phyloP scores from a whole-genome alignment of 2,888 invertebrate species.

The Polymixis lichenea region DNA sequence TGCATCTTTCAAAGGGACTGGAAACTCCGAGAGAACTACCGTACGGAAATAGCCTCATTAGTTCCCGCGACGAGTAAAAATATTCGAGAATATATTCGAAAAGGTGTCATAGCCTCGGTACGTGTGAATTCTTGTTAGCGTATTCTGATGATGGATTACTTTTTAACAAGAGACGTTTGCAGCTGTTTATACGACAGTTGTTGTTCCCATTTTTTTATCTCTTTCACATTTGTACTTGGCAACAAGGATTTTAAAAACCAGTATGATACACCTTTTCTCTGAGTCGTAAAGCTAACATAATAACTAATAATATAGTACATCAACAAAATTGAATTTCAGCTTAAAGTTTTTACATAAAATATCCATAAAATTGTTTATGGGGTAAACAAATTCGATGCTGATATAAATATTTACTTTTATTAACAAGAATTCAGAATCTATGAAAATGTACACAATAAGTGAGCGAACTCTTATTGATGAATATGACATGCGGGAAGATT shows the following conservation, averaged over 20 bases:
- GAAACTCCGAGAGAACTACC: slow-evolving; percentile 61
- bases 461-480: slow-evolving; percentile 20
- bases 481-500: slow-evolving; percentile 31
- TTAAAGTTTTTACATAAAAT: slow-evolving; percentile 34
- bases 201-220: slow-evolving; percentile 49
- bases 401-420: slow-evolving; percentile 51
- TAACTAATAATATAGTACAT: slow-evolving; percentile 19
- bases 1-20: slow-evolving; percentile 72
- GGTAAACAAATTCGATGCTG: slow-evolving; percentile 34
- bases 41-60: slow-evolving; percentile 85
- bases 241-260: background rate
- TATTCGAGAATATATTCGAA: slow-evolving; percentile 82
- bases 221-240: slow-evolving; percentile 35
- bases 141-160: slow-evolving; percentile 74
- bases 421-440: slow-evolving; percentile 19
- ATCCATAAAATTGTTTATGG: slow-evolving; percentile 18
- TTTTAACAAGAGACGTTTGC: slow-evolving; percentile 71
- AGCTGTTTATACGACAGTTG: slow-evolving; percentile 65
- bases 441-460: slow-evolving; percentile 13
- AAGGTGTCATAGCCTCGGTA: slow-evolving; percentile 78
- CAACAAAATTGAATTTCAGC: slow-evolving; percentile 19
- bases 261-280: slow-evolving; percentile 1
- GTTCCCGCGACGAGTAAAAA: slow-evolving; percentile 84
- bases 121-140: slow-evolving; percentile 69
- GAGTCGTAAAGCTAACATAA: slow-evolving; percentile 4